Conservation (phyloP, 2,888 invertebrate species). For the Papilio protenor region DNA sequence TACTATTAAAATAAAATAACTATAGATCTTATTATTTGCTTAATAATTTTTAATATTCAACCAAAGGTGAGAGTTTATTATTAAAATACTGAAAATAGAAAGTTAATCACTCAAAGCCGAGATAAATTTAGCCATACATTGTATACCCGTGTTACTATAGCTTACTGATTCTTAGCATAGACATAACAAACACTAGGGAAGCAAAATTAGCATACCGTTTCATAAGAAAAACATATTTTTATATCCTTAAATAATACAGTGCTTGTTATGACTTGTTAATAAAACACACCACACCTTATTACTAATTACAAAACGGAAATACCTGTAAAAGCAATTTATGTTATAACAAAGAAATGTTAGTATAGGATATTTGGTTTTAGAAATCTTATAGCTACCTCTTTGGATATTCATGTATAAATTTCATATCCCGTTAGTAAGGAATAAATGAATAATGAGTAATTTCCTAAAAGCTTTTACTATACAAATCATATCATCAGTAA, state of each 20-base stretch:
- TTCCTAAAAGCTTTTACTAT: neutral
- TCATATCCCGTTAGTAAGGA: slow-evolving; percentile 10
- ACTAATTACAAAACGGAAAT: slow-evolving; percentile 74
- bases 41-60: neutral
- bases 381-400: slow-evolving; percentile 42
- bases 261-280: slow-evolving; percentile 47
- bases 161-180: slow-evolving; percentile 41
- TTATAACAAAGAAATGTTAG: slow-evolving; percentile 48
- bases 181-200: slow-evolving; percentile 44
- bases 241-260: slow-evolving; percentile 31
- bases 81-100: slow-evolving; percentile 35
- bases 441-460: neutral
- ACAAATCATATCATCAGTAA: neutral
- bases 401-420: slow-evolving; percentile 38
- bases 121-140: slow-evolving; percentile 42
- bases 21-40: neutral
- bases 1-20: slow-evolving; percentile 16
- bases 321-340: slow-evolving; percentile 60
- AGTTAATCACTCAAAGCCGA: slow-evolving; percentile 38
- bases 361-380: slow-evolving; percentile 53
- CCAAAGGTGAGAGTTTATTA: neutral
- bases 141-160: slow-evolving; percentile 35
- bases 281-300: slow-evolving; percentile 81
- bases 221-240: slow-evolving; percentile 31
- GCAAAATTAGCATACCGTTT: slow-evolving; percentile 41